Evolutionary conservation across 2,113 vertebrate species (phyloP), one percentile per base, ranked within the genome.

Genomic region (Leucosticte australis): DNA sequence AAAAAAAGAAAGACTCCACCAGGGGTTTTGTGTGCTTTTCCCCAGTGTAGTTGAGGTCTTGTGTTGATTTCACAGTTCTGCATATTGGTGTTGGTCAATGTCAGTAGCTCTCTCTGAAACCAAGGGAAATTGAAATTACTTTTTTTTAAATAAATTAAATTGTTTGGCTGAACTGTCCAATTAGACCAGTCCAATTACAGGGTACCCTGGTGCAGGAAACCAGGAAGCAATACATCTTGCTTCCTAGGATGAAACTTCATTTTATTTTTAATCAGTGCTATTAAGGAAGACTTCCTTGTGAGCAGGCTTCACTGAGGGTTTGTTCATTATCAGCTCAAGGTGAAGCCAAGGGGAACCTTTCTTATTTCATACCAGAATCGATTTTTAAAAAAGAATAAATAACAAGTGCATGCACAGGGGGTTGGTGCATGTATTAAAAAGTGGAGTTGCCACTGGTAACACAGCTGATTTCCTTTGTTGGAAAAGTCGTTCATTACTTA

Each of bases 291-390:
- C 53, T 80, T 83, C 68, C 59, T 87, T 92, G 63, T 59, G 50
- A 89, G 11, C 9, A 92, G 37, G n/a, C 35, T 68, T 93, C 70
- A 67, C 64, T 64, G 80, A 41, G 53, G 33, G 33, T 79, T 89
- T 89, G 31, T 86, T 97, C 95, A 91, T 97, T 97, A 95, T 94
- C 91, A 86, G 59, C 84, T 94, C 95, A 84, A 92, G 90, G 77
- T 95, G 92, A 95, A 92, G 59, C 95, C 82, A 64, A 41, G 49
- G 83, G 57, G 26, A 91, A 52, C 83, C 49, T 69, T 70, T 83
- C 91, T 90, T 71, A 77, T 46, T 95, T 94, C 67, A 80, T 92
- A 81, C 39, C 26, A 18, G 94, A 94, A 94, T 87, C 95, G 85
- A 95, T 96, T 95, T 68, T 9, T 26, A 1, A 19, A 22, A 27